Evolutionary conservation across 2,113 vertebrate genomes (phyloP).

Genomic region (Microtus montanus): DNA sequence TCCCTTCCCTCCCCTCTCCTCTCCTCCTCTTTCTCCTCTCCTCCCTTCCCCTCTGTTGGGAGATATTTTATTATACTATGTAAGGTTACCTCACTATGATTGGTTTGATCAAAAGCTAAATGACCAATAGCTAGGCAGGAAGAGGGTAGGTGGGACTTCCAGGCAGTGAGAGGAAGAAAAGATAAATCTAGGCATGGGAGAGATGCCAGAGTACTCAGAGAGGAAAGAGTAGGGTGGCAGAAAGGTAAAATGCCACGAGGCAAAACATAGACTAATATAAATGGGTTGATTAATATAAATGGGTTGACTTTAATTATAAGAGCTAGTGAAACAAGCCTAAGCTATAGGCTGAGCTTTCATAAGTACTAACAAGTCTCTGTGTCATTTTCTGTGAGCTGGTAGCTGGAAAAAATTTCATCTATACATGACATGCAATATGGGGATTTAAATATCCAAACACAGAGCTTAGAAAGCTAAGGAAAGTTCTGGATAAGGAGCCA

Average conservation of each 20-base stretch:
- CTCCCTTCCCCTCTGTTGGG: not conserved
- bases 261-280: not conserved
- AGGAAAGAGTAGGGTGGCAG: not conserved
- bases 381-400: not conserved
- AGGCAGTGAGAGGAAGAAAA: not conserved
- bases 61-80: not conserved
- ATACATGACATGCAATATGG: not conserved
- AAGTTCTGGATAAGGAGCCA: not conserved
- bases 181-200: not conserved
- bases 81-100: not conserved
- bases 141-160: not conserved
- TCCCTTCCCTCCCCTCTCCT: too few species aligned
- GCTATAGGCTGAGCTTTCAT: not conserved
- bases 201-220: not conserved
- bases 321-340: not conserved
- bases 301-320: not conserved
- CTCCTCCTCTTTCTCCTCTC: accelerated
- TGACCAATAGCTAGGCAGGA: not conserved
- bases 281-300: not conserved
- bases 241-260: not conserved
- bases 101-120: not conserved
- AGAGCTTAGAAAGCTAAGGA: not conserved
- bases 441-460: not conserved
- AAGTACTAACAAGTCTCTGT: not conserved
- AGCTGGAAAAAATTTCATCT: not conserved